These are phyloP conservation scores for Meteorus sp. DNA, from an alignment of 1,140 invertebrate species.

Conservation along the genomic window DNA sequence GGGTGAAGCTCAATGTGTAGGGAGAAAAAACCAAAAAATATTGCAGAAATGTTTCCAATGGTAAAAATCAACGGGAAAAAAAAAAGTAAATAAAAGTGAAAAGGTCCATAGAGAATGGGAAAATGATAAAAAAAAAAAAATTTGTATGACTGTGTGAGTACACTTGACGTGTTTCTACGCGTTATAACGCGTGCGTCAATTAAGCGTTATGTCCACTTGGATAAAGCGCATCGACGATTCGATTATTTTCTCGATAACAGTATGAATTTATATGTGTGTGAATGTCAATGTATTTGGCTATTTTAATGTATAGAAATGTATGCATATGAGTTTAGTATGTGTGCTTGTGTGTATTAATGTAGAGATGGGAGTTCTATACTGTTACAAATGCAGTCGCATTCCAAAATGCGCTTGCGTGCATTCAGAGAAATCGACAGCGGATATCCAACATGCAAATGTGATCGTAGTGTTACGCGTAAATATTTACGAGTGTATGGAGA, in stretches of 20 bases:
- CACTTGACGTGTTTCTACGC: not conserved
- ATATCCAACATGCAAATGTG: slow-evolving; percentile 42
- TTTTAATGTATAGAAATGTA: not conserved
- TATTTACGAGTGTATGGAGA: slow-evolving; percentile 38
- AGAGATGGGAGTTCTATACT: no score
- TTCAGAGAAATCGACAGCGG: slow-evolving; percentile 34
- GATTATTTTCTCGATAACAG: slow-evolving; percentile 19
- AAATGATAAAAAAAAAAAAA: not conserved
- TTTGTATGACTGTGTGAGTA: not conserved
- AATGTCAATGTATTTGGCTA: not conserved
- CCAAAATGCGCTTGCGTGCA: slow-evolving; percentile 6
- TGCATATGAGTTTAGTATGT: not conserved
- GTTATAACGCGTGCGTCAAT: slow-evolving; percentile 9
- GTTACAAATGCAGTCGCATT: no score
- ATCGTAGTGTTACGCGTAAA: slow-evolving; percentile 39
- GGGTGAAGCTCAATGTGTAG: no score
- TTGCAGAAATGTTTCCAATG: no score
- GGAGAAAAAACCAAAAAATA: no score
- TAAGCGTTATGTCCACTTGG: slow-evolving; percentile 18
- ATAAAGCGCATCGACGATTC: slow-evolving; percentile 15
- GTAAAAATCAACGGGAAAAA: no score
- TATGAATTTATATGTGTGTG: no score
- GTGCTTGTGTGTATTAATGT: not conserved
- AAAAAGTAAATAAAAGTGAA: no score
- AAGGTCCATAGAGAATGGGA: no score